Evolutionary conservation across 2,888 invertebrate species (phyloP), one percentile per base, ranked within the genome.

Genomic region (Cecidostiba fungosa): DNA sequence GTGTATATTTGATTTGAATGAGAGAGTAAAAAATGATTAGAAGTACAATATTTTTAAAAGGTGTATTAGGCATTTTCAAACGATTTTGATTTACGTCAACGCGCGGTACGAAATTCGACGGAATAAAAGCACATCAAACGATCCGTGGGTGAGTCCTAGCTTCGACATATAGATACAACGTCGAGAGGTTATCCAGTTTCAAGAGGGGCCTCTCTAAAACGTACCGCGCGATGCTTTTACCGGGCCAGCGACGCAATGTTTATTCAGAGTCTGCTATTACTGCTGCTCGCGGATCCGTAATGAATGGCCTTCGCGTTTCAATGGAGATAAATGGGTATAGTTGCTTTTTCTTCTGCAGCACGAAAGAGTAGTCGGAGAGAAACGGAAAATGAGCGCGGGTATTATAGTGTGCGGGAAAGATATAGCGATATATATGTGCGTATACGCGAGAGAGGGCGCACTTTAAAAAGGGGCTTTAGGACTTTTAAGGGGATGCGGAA

Each of bases 221-320:
- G 76, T 8, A 32, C 72, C 16, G 39, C 77, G 43, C 47, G 70
- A 72, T 59, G 59, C 77, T 77, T 77, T 84, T 84, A 77, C 59
- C 77, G 6, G 23, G 32, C 26, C 54, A 14, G 36, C 23, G 19
- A 29, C 76, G 36, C 47, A 32, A 16, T 72, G 83, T 83, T 83
- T 83, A 72, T 83, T 83, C 72, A 69, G 77, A 36, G 66, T 47
- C 8, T 23, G 32, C 19, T 19, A 29, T 26, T 70, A 32, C 32
- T 36, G 19, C 36, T 23, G n/a, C 54, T 70, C 59, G 78, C 62
- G 39, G 77, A n/a, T 5, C 79, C 54, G 26, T 69, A 84, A 84
- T 74, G 79, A 79, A 84, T 84, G 78, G 66, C 73, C n/a, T 76
- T 84, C 66, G 73, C 69, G 16, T 79, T 84, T 84, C 79, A 73